phyloP scores from a whole-genome alignment of 2,888 invertebrate genomes.

The Tachina lurida region DNA sequence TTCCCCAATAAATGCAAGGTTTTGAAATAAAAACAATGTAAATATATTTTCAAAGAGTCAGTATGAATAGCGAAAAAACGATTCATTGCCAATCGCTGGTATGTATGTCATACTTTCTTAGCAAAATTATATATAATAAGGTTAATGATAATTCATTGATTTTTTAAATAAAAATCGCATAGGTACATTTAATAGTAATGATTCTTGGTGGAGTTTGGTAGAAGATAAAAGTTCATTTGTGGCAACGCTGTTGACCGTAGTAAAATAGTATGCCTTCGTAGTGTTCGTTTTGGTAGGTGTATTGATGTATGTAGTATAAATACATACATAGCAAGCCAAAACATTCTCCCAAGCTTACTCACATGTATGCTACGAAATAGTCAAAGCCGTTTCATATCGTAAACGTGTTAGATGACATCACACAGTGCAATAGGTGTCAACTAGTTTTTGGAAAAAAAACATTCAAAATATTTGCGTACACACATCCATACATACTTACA shows the following conservation, averaged over 20 bases:
- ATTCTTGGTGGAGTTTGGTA: not conserved
- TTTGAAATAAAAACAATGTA: no score
- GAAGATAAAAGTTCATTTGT: not conserved
- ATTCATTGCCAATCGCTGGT: no score
- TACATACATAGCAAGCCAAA: not conserved
- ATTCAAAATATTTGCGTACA: not conserved
- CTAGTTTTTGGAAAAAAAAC: not conserved
- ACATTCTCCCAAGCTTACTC: constrained; percentile 20
- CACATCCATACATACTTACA: not conserved
- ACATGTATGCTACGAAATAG: constrained; percentile 1
- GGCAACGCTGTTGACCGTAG: constrained; percentile 8
- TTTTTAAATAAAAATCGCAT: no score
- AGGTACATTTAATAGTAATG: no score
- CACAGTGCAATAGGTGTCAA: constrained; percentile 7
- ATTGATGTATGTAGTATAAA: not conserved
- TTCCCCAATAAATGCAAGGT: no score
- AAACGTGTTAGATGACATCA: constrained; percentile 28
- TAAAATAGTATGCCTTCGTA: not conserved
- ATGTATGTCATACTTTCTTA: no score
- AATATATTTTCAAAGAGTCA: no score
- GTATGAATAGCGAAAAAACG: no score
- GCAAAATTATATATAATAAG: no score
- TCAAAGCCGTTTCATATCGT: constrained; percentile 15
- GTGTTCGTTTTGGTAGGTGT: constrained; percentile 16
- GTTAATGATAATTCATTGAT: no score